Base-by-base conservation (phyloP, 2,888 invertebrate genomes). In the Drosophila sordidula region DNA sequence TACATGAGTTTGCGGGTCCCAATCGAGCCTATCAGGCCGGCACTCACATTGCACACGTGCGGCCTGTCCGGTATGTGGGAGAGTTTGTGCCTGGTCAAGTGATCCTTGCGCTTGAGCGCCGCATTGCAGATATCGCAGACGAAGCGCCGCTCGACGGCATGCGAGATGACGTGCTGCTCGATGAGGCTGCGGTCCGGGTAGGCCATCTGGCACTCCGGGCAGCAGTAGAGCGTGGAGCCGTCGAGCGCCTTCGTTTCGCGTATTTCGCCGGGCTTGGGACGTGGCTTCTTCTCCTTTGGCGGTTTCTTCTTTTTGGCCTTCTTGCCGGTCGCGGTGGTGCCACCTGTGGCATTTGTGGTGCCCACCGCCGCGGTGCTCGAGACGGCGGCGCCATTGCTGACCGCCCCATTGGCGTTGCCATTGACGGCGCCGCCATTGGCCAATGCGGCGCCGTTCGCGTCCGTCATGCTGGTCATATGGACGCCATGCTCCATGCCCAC, bases 91-190 rank as follows among this genome's bases (percentile, higher is more conserved):
- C 97, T 94, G 4, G 97, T 97, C 80, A 97, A 93, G 90, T 97
- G 97, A 93, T 97, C 97, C 90, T 97, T 97, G 63, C 97, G 95
- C 90, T 97, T 97, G 9, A 97, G 92, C 0, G 97, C 97, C 26
- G 97, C 97, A 78, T 97, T 97, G 90, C 97, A 97, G 59, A 97
- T 97, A 92, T 97, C 97, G 92, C 97, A 97, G 67, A 97, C 96
- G 87, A 97, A 97, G 89, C 95, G 94, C 77, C 97, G 94, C 89
- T 97, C 97, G 90, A 97, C 94, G 4, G 97, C 97, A 91, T 97
- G 97, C 9, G 97, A 97, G 16, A 96, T 94, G n/a, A 97, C 93
- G 92, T 97, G 97, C 87, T 97, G 97, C 83, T 97, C 97, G 61
- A 97, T 92, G 46, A 97, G 92, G 70, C 95, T 96, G 67, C 96